These are phyloP conservation scores for Hecatera dysodea DNA, from an alignment of 2,888 invertebrate genomes.

Conservation along the genomic window DNA sequence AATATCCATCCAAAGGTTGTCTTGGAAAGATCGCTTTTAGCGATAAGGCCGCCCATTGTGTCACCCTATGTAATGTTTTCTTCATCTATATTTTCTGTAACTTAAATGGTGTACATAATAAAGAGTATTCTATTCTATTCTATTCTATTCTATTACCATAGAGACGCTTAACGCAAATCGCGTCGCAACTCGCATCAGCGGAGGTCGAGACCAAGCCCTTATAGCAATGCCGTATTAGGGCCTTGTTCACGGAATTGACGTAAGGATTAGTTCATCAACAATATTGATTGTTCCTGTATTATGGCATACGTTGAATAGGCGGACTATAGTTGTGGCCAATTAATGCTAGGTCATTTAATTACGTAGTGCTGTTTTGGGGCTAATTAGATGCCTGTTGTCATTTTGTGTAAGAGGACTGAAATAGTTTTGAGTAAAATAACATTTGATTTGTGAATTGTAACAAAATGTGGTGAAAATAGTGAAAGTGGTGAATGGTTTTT, in stretches of 20 bases:
- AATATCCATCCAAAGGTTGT: too few relatives aligned
- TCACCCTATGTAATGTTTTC: too few relatives aligned
- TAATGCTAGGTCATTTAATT: conserved; percentile 41
- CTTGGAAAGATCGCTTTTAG: too few relatives aligned
- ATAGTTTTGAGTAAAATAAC: background rate
- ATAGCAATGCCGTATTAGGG: conserved; percentile 35
- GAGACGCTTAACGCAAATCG: background rate
- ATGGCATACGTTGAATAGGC: conserved; percentile 1
- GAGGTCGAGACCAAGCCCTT: background rate
- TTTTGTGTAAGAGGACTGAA: background rate
- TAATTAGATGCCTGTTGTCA: background rate
- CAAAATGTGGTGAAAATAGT: background rate
- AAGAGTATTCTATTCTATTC: too few relatives aligned
- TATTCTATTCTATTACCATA: too few relatives aligned
- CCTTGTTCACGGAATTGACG: conserved; percentile 54
- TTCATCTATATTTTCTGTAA: too few relatives aligned
- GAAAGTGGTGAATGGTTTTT: too few relatives aligned
- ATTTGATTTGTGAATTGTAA: background rate
- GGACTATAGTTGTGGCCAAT: conserved; percentile 1
- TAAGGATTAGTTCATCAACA: conserved; percentile 60
- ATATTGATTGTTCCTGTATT: conserved; percentile 55
- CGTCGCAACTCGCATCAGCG: background rate
- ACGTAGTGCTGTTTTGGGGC: background rate
- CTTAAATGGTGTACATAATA: too few relatives aligned
- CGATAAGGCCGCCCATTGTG: too few relatives aligned